Percentiles rank a stretch among this genome's conserved stretches.
These are phyloP conservation scores for Catharus bicknelli DNA, from an alignment of 2,113 vertebrate genomes.

Conservation along the genomic window DNA sequence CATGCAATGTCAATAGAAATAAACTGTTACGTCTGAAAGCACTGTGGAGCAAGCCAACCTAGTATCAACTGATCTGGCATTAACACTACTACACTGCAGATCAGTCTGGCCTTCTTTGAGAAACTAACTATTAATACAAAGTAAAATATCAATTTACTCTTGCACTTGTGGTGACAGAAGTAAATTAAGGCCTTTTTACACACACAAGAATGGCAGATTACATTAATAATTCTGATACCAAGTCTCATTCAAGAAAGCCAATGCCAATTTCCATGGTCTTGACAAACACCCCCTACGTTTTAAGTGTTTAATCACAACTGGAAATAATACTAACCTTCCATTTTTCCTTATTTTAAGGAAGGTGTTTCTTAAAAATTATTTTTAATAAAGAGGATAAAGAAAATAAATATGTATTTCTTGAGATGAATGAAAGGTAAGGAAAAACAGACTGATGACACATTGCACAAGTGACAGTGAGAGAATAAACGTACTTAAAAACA, in stretches of 20 bases:
- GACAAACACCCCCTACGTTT: neutral
- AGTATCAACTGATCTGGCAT: neutral
- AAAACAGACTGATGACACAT: neutral
- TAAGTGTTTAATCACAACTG: neutral
- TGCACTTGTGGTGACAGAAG: neutral
- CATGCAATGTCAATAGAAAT: neutral
- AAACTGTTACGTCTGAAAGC: neutral
- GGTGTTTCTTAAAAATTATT: neutral
- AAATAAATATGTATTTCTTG: neutral
- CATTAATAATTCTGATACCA: neutral
- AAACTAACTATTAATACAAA: neutral
- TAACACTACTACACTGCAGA: neutral
- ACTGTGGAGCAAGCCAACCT: neutral
- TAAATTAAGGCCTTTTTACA: neutral
- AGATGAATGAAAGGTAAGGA: neutral
- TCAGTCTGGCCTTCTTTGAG: neutral
- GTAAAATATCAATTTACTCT: neutral
- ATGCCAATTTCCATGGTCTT: neutral
- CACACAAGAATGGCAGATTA: neutral
- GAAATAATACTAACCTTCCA: neutral
- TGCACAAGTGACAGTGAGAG: neutral
- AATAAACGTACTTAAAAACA: neutral
- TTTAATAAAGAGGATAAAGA: neutral
- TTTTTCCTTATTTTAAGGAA: neutral
- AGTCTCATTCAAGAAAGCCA: neutral